Evolutionary conservation across 2,113 vertebrate genomes (phyloP).

Genomic region (Hystrix cristata): DNA sequence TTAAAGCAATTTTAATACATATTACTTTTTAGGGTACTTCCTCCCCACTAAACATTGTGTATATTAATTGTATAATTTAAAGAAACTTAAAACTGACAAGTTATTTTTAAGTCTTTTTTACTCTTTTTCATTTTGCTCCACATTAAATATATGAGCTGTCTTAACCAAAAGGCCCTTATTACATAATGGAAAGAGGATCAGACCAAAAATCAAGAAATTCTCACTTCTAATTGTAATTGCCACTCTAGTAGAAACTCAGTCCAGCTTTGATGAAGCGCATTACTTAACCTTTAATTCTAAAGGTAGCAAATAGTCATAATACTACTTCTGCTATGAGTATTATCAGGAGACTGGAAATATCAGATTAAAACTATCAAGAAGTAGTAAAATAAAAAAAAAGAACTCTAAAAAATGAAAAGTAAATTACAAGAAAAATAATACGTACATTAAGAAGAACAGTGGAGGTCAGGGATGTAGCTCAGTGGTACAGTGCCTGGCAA

Average conservation of each 20-base stretch:
- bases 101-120: conserved; percentile 32
- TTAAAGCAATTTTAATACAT: conserved; percentile 60
- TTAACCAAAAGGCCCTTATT: conserved; percentile 40
- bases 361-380: conserved; percentile 40
- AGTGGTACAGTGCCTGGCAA: neutral
- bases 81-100: conserved; percentile 28
- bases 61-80: conserved; percentile 48
- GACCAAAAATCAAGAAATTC: conserved; percentile 8
- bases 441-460: neutral
- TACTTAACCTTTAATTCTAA: conserved; percentile 10
- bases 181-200: neutral
- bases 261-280: neutral
- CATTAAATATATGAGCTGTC: conserved; percentile 17
- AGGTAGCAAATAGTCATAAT: neutral
- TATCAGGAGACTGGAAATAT: neutral
- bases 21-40: conserved; percentile 12
- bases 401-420: neutral
- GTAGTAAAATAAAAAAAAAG: neutral
- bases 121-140: conserved; percentile 22
- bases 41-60: neutral
- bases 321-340: neutral
- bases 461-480: neutral
- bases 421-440: conserved; percentile 16
- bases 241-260: neutral
- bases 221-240: conserved; percentile 20